Conservation (phyloP, 1,140 invertebrate species). For the Diachasma alloeum region DNA sequence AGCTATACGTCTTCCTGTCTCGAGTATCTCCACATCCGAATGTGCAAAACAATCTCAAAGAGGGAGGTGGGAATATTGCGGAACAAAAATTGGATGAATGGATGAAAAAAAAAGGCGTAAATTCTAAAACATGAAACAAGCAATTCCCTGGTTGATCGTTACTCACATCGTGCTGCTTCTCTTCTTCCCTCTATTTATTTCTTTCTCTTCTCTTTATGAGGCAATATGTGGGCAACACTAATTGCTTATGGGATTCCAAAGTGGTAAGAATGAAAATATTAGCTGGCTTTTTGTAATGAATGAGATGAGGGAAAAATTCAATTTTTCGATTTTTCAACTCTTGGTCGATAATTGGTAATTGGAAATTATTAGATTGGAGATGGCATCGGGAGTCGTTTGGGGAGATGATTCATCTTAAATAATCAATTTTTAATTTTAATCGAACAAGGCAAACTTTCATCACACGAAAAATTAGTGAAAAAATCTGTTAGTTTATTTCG, state of each 20-base stretch:
- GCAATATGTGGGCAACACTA: conserved; percentile 23
- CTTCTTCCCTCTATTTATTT: conserved; percentile 2
- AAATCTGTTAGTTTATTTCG: too few relatives aligned
- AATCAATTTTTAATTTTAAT: too few relatives aligned
- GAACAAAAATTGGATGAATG: background rate
- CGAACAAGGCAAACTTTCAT: too few relatives aligned
- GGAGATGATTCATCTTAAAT: too few relatives aligned
- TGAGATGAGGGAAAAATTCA: too few relatives aligned
- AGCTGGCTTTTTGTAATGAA: too few relatives aligned
- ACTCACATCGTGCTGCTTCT: background rate
- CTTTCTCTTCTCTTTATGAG: conserved; percentile 25
- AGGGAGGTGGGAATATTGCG: background rate
- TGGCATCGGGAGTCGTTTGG: too few relatives aligned
- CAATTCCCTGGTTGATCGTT: conserved; percentile 5
- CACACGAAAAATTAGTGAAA: too few relatives aligned
- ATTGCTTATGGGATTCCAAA: conserved; percentile 22
- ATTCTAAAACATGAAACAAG: background rate
- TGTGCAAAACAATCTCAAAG: background rate
- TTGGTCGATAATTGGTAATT: too few relatives aligned
- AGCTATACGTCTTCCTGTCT: conserved; percentile 10
- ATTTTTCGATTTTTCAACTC: too few relatives aligned
- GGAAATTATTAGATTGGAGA: too few relatives aligned
- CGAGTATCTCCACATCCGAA: conserved; percentile 9
- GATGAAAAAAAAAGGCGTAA: background rate
- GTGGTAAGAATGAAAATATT: background rate